These are phyloP conservation scores for Magallana nippona DNA, from an alignment of 2,888 invertebrate genomes.

Conservation along the genomic window DNA sequence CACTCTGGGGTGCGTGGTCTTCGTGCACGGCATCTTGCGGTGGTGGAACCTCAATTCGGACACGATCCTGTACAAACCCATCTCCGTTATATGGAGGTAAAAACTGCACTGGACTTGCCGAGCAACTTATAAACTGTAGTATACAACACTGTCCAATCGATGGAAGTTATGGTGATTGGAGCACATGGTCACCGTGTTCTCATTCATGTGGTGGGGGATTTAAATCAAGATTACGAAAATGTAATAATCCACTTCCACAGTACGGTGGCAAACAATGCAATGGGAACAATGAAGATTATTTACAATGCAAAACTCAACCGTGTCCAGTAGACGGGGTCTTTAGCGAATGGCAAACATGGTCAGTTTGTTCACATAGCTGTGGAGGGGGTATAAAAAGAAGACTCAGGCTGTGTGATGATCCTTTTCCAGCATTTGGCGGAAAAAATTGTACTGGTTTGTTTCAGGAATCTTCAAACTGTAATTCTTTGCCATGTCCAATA, in stretches of 20 bases:
- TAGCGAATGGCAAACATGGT: slow-evolving; percentile 25
- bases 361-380: slow-evolving; percentile 34
- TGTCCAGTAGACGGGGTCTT: slow-evolving; percentile 30
- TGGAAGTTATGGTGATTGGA: slow-evolving; percentile 44
- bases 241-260: slow-evolving; percentile 42
- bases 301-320: slow-evolving; percentile 38
- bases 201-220: slow-evolving; percentile 42
- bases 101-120: slow-evolving; percentile 1
- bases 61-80: slow-evolving; percentile 28
- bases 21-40: slow-evolving; percentile 18
- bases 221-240: slow-evolving; percentile 32
- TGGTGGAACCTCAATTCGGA: not conserved
- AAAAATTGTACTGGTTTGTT: slow-evolving; percentile 21
- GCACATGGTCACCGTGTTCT: slow-evolving; percentile 39
- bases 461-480: slow-evolving; percentile 5
- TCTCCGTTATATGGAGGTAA: slow-evolving; percentile 24
- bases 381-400: slow-evolving; percentile 25
- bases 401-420: slow-evolving; percentile 16
- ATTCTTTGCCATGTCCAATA: slow-evolving; percentile 26
- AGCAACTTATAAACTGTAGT: not conserved
- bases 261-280: slow-evolving; percentile 39
- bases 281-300: slow-evolving; percentile 35
- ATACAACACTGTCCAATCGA: slow-evolving; percentile 37
- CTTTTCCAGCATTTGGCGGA: slow-evolving; percentile 16
- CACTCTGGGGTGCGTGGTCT: slow-evolving; percentile 11